A percentile compares a stretch with the other conserved stretches of the same genome.
Conservation (phyloP, 2,797 vertebrate species). For the Danio jaintianensis region DNA sequence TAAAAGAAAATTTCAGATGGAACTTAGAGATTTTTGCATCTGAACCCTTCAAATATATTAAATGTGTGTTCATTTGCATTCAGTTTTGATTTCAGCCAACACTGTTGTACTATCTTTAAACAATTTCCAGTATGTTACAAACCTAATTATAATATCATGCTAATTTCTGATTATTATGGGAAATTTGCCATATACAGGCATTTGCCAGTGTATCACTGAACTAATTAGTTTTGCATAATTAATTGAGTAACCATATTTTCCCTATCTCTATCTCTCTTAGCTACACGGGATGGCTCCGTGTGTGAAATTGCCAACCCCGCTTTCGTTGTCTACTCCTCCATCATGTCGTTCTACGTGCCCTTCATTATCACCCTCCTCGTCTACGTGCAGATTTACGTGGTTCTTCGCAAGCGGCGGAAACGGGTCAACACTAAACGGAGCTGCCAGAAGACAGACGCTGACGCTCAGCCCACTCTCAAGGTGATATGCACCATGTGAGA, state of each 20-base stretch:
- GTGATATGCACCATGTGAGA: constrained; percentile 71
- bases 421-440: constrained; percentile 93
- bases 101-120: background rate
- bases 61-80: background rate
- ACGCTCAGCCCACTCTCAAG: constrained; percentile 84
- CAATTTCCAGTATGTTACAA: background rate
- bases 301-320: constrained; percentile 96
- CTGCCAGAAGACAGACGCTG: constrained; percentile 75
- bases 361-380: constrained; percentile 98
- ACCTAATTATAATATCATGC: constrained; percentile 23
- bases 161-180: constrained; percentile 14
- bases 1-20: too few relatives aligned
- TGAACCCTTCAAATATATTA: too few relatives aligned
- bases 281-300: constrained; percentile 84
- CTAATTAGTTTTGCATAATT: constrained; percentile 22
- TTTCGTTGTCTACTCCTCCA: constrained; percentile 98
- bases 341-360: constrained; percentile 98
- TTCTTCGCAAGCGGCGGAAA: constrained; percentile 92
- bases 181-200: background rate
- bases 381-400: constrained; percentile 97
- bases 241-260: constrained; percentile 7
- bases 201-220: background rate
- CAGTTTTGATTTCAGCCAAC: background rate
- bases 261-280: constrained; percentile 68
- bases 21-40: too few relatives aligned